Conservation (phyloP, 2,113 vertebrate genomes). For the Tinamus guttatus region DNA sequence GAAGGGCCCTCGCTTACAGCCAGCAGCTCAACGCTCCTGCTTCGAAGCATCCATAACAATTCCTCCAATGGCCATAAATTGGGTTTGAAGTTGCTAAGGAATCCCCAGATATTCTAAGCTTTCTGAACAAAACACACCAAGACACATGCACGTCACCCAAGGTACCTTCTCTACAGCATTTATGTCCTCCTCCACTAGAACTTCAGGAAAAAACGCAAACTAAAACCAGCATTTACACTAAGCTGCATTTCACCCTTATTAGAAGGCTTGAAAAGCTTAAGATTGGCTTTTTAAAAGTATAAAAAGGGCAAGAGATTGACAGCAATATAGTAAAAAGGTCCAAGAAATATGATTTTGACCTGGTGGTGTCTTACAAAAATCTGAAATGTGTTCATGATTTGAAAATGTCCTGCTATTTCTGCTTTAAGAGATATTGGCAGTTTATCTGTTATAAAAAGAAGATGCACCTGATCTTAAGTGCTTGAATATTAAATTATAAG, state of each 20-base stretch:
- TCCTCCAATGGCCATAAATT: neutral
- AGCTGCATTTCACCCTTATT: neutral
- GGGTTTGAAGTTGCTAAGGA: neutral
- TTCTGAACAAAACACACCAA: neutral
- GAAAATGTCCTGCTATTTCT: neutral
- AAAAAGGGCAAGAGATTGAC: neutral
- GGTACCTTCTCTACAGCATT: neutral
- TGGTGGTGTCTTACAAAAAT: neutral
- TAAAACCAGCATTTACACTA: rapidly evolving
- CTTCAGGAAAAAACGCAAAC: neutral
- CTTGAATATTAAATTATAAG: neutral
- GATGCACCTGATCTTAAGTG: neutral
- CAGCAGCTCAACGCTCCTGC: neutral
- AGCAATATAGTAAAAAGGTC: neutral
- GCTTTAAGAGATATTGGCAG: neutral
- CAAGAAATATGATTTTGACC: neutral
- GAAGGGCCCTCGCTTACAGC: neutral
- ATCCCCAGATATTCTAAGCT: neutral
- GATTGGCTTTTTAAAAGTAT: neutral
- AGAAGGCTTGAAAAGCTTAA: neutral
- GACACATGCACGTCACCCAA: neutral
- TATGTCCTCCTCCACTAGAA: neutral
- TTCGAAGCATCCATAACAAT: neutral
- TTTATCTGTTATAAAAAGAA: neutral
- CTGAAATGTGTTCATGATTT: neutral